Evolutionary conservation across 2,888 invertebrate species (phyloP).

Genomic region (Chydorus sphaericus): DNA sequence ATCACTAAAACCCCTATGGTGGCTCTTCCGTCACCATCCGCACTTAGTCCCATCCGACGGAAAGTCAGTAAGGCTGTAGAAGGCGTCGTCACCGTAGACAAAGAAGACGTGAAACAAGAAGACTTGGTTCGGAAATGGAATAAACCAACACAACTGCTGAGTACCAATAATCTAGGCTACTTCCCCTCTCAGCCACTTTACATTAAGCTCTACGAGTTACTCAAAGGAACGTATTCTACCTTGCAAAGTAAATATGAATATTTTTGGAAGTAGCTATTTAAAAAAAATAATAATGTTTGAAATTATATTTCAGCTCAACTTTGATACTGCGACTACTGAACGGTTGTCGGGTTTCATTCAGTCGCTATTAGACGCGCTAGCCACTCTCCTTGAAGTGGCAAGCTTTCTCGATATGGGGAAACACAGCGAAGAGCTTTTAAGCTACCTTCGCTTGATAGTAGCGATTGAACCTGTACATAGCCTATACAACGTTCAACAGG

Average conservation of each 20-base stretch:
- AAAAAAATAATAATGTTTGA: slow-evolving; percentile 24
- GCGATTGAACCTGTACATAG: slow-evolving; percentile 50
- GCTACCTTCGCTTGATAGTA: slow-evolving; percentile 56
- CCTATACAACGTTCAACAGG: slow-evolving; percentile 60
- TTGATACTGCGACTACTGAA: slow-evolving; percentile 59
- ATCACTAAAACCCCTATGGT: slow-evolving; percentile 13
- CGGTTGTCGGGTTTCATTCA: slow-evolving; percentile 52
- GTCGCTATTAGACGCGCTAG: slow-evolving; percentile 46
- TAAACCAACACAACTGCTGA: slow-evolving; percentile 13
- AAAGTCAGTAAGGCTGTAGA: neutral
- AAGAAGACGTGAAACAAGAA: slow-evolving; percentile 16
- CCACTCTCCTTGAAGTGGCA: slow-evolving; percentile 52
- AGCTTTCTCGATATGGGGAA: slow-evolving; percentile 52
- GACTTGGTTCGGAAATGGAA: slow-evolving; percentile 21
- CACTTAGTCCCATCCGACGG: slow-evolving; percentile 17
- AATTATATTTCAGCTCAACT: slow-evolving; percentile 43
- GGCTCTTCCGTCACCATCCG: slow-evolving; percentile 15
- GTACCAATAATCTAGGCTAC: slow-evolving; percentile 20
- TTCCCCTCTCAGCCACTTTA: slow-evolving; percentile 53
- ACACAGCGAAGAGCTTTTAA: slow-evolving; percentile 63
- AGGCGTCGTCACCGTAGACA: neutral
- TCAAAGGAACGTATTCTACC: slow-evolving; percentile 69
- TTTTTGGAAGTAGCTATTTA: slow-evolving; percentile 6
- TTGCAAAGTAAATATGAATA: too few relatives aligned
- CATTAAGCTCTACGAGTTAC: slow-evolving; percentile 63